Evolutionary conservation across 1,140 invertebrate genomes (phyloP), one percentile per base, ranked within the genome.

Genomic region (Neodiprion virginianus): DNA sequence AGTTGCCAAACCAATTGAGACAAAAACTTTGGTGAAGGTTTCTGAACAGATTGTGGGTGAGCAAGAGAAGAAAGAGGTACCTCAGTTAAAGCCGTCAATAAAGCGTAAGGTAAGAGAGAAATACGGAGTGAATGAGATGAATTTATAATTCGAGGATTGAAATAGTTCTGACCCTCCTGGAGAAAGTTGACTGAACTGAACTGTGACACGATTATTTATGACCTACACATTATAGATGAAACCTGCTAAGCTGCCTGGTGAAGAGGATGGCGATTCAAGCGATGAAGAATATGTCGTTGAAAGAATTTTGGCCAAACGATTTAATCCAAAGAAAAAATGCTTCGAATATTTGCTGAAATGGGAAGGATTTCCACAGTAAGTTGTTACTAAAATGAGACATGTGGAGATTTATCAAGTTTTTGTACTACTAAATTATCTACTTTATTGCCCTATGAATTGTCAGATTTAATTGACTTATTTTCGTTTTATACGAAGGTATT

Each of bases 301-400:
- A 82, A 94, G 94, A 87, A 95, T 96, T 76, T 89, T 95, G 49
- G 94, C 94, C 10, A 95, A 95, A 84, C 89, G 95, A 14, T 95
- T 93, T 81, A 96, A 95, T 88, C 92, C 93, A 7, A 91, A 93
- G 67, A 93, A 92, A 73, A 93, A 92, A 82, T 92, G 92, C 73
- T 93, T 93, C 77, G 95, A 96, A 86, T 96, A 95, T 86, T 86
- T 95, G 79, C 89, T 96, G 12, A 96, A 96, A 85, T 96, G 95
- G 95, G 94, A 95, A 84, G 92, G 93, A 74, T 94, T 92, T 80
- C 88, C 91, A 40, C 91, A 93, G 92, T 94, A 78, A 90, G 92
- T 92, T 40, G 28, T 5, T 40, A 5, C 28, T 40, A 40, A 40
- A 40, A 40, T 40, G 28, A 0, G 5, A 40, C 28, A 40, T 40